These are phyloP conservation scores for Helleia helle DNA, from an alignment of 2,888 invertebrate genomes.

Conservation along the genomic window DNA sequence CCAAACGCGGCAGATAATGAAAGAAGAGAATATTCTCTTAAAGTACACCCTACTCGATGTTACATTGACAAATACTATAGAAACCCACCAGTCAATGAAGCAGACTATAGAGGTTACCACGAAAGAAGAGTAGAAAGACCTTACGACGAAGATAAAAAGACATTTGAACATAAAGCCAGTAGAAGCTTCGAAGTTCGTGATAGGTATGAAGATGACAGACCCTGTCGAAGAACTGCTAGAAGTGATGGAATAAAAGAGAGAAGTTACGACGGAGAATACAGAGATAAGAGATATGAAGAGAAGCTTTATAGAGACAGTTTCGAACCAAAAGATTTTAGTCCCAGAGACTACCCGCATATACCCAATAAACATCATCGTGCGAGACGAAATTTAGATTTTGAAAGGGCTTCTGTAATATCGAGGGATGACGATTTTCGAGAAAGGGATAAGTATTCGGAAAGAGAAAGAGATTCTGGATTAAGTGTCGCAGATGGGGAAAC, in stretches of 20 bases:
- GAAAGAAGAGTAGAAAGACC: slow-evolving; percentile 24
- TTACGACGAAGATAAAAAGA: slow-evolving; percentile 37
- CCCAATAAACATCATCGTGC: slow-evolving; percentile 37
- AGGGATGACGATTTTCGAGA: slow-evolving; percentile 47
- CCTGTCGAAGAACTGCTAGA: slow-evolving; percentile 33
- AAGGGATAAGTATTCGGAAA: slow-evolving; percentile 46
- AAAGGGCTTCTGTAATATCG: slow-evolving; percentile 44
- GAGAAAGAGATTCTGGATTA: slow-evolving; percentile 55
- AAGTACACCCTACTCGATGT: slow-evolving; percentile 32
- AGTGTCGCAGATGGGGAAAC: slow-evolving; percentile 58
- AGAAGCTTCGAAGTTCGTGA: slow-evolving; percentile 47
- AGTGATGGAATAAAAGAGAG: slow-evolving; percentile 40
- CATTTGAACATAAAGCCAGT: slow-evolving; percentile 45
- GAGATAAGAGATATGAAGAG: slow-evolving; percentile 33
- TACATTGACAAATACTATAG: slow-evolving; percentile 31
- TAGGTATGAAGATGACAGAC: slow-evolving; percentile 40
- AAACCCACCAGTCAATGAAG: slow-evolving; percentile 23
- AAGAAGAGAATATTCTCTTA: slow-evolving; percentile 32
- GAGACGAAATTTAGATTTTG: slow-evolving; percentile 40
- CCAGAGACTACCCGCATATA: slow-evolving; percentile 15
- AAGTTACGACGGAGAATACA: slow-evolving; percentile 27
- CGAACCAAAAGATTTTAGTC: slow-evolving; percentile 26
- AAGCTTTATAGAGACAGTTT: slow-evolving; percentile 24
- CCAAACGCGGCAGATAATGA: slow-evolving; percentile 26
- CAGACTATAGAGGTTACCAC: slow-evolving; percentile 37